Conservation (phyloP, 2,797 vertebrate genomes). For the Acrossocheilus fasciatus region DNA sequence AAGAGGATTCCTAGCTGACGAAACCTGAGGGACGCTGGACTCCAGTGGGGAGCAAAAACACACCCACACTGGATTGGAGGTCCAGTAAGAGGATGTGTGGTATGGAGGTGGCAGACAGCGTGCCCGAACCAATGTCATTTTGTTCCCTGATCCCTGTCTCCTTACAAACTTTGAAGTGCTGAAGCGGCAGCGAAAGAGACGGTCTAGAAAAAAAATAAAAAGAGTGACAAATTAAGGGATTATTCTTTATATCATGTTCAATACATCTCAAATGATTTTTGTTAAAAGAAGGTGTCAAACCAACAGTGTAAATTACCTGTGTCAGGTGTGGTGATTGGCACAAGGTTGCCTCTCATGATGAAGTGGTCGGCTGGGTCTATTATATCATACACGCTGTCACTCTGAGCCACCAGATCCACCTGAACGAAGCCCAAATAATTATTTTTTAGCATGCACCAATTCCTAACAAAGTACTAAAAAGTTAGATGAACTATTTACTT, state of each 20-base stretch:
- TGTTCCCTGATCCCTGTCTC: conserved; percentile 81
- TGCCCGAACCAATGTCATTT: conserved; percentile 78
- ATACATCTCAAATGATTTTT: neutral
- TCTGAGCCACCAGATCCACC: conserved; percentile 84
- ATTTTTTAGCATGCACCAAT: neutral
- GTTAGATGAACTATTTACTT: conserved; percentile 28
- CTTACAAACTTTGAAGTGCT: conserved; percentile 82
- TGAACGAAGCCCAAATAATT: conserved; percentile 52
- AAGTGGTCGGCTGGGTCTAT: conserved; percentile 82
- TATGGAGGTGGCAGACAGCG: conserved; percentile 76
- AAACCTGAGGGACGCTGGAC: conserved; percentile 49
- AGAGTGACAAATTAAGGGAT: neutral
- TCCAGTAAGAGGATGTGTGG: conserved; percentile 79
- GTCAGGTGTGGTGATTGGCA: conserved; percentile 71
- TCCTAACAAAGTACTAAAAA: neutral
- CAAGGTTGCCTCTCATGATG: conserved; percentile 79
- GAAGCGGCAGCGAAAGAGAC: conserved; percentile 83
- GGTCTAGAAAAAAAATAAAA: conserved; percentile 66
- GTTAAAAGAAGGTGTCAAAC: neutral
- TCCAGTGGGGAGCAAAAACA: conserved; percentile 82
- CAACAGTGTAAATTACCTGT: conserved; percentile 67
- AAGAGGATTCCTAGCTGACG: conserved; percentile 60
- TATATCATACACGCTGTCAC: conserved; percentile 84
- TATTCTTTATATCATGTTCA: neutral
- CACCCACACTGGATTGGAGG: conserved; percentile 80